Base-by-base conservation (phyloP, 92 coral and sea anemone genomes). In the Actinernus sp. region DNA sequence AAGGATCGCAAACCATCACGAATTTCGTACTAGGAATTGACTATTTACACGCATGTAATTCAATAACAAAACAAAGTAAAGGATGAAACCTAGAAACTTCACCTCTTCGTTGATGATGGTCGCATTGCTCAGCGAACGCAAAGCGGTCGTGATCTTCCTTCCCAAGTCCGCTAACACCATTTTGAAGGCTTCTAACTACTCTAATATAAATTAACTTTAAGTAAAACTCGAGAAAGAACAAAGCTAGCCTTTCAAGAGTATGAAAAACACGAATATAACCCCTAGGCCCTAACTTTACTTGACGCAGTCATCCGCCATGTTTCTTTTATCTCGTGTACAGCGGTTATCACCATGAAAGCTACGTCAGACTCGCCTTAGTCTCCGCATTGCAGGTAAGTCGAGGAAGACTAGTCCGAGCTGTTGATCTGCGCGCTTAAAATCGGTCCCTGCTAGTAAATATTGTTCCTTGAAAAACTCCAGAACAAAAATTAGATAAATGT, bases 131-230 rank as follows among this genome's bases (percentile, higher is more conserved):
- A 95, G 58, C 31, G 99, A 95, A 49, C 97, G 90, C 41, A 95
- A 81, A 11, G 99, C 99, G 22, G 97, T 89, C 9, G 99, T 95
- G 7, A 95, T 95, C 76, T 91, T 95, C 31, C 99, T 84, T 61
- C 99, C 99, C 73, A 95, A 84, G 55, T 95, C 99, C 41, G 99
- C 99, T 74, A 95, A 89, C 61, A 95, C 99, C 99, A 95, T 95
- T 55, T 80, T 91, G 76, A 64, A 31, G 45, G 49, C 38, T 68
- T 49, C 52, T 25, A 49, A 54, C 75, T 49, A 53, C 40, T 51
- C 63, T 32, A 30, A 14, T 23, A 26, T 23, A 20, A 32, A 25
- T 54, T 20, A 17, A 20, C 48, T 13, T 14, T 17, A 3, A 5
- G 4, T 68, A 13, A 13, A 10, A 33, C 60, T 4, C 19, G 25